These are phyloP conservation scores for Nasonia vitripennis DNA, from an alignment of 1,140 invertebrate genomes.

Conservation along the genomic window DNA sequence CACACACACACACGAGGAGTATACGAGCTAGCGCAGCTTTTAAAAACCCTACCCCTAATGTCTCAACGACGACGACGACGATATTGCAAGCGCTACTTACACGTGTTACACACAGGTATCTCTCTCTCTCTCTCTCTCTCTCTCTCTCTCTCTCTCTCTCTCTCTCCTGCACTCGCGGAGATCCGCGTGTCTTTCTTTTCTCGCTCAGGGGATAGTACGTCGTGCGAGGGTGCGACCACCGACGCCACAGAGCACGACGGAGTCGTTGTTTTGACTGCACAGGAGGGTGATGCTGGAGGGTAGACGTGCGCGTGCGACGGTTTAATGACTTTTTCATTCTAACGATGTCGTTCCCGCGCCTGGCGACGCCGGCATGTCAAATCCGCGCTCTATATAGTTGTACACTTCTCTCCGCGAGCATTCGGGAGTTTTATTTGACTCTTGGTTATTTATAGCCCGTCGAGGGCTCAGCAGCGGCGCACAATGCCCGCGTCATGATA, in stretches of 20 bases:
- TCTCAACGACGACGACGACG: neutral
- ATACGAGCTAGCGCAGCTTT: neutral
- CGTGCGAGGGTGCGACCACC: neutral
- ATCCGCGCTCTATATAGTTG: neutral
- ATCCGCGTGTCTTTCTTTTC: constrained; percentile 21
- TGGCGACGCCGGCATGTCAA: neutral
- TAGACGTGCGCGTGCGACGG: neutral
- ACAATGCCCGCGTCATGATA: neutral
- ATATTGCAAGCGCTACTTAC: neutral
- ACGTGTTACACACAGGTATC: neutral
- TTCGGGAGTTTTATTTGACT: neutral
- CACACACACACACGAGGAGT: constrained; percentile 45
- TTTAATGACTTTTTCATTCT: constrained; percentile 38
- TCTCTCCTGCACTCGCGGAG: neutral
- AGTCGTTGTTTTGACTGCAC: neutral
- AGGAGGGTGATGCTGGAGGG: neutral
- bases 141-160: neutral
- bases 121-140: neutral
- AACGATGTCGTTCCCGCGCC: neutral
- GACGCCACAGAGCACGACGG: neutral
- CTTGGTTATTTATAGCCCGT: neutral
- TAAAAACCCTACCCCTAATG: neutral
- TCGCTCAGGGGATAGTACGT: neutral
- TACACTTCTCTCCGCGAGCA: neutral
- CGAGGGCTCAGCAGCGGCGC: too few species aligned